These are phyloP conservation scores for Tachina lurida DNA, from an alignment of 2,888 invertebrate species.

Conservation along the genomic window DNA sequence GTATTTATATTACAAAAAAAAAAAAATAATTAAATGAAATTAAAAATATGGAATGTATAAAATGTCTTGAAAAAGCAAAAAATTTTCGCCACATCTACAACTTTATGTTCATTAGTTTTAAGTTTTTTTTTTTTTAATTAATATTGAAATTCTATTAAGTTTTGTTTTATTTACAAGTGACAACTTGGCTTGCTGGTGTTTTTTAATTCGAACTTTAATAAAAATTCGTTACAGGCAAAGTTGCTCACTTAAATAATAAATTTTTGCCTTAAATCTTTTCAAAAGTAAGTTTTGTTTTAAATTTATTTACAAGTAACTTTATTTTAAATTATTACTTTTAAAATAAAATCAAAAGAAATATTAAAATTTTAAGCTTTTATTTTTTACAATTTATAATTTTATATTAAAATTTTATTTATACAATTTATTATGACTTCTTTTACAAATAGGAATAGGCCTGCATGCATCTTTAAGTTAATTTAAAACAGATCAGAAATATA, in stretches of 20 bases:
- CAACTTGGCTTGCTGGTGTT: background rate
- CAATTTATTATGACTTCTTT: background rate
- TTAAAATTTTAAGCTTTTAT: constrained; percentile 46
- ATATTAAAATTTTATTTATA: constrained; percentile 60
- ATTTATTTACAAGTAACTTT: constrained; percentile 23
- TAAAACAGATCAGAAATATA: background rate
- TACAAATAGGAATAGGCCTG: constrained; percentile 26
- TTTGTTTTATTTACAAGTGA: constrained; percentile 21
- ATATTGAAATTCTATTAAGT: background rate
- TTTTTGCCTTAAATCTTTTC: constrained; percentile 63
- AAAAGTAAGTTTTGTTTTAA: constrained; percentile 44
- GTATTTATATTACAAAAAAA: background rate
- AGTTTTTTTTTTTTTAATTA: background rate
- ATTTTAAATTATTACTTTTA: constrained; percentile 25
- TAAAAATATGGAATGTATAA: background rate
- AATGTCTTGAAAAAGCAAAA: background rate
- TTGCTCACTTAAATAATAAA: background rate
- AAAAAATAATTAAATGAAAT: background rate
- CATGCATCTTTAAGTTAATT: constrained; percentile 22
- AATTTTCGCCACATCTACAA: background rate
- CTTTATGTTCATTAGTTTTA: constrained; percentile 2
- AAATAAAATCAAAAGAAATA: constrained; percentile 17
- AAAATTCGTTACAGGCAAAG: background rate
- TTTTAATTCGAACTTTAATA: no score
- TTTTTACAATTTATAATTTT: constrained; percentile 55